Percentiles rank a stretch among this genome's conserved stretches.
Evolutionary conservation across 2,888 invertebrate species (phyloP).

Genomic region (Eilema griseolum): DNA sequence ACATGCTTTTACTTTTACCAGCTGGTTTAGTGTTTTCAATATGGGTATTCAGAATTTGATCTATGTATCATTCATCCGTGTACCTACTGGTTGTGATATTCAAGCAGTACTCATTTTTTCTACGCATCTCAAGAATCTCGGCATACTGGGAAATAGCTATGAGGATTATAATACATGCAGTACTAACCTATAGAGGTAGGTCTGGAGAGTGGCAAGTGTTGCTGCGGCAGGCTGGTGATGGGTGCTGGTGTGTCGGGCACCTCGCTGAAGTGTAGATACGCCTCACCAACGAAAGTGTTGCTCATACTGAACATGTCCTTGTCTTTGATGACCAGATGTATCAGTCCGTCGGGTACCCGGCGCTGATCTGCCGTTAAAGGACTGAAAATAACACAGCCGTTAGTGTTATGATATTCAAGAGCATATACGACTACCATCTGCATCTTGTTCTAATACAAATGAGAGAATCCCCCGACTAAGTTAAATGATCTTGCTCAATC

Average conservation of each 20-base stretch:
- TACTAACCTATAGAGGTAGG: conserved; percentile 89
- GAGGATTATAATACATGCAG: background rate
- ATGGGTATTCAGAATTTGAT: too few relatives aligned
- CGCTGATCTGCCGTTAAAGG: conserved; percentile 91
- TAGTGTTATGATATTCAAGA: background rate
- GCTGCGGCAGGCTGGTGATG: conserved; percentile 89
- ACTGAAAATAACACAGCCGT: conserved; percentile 71
- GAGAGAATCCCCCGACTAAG: too few relatives aligned
- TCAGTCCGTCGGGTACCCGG: conserved; percentile 88
- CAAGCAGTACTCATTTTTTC: too few relatives aligned
- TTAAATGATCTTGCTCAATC: too few relatives aligned
- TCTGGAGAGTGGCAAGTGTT: conserved; percentile 90
- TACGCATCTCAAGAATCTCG: too few relatives aligned
- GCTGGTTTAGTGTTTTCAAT: too few relatives aligned
- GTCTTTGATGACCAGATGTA: conserved; percentile 97
- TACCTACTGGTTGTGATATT: too few relatives aligned
- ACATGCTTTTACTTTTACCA: too few relatives aligned
- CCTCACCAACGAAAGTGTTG: conserved; percentile 98
- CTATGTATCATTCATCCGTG: too few relatives aligned
- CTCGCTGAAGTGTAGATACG: conserved; percentile 93
- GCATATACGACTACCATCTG: too few relatives aligned
- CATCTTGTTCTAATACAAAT: background rate
- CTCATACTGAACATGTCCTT: conserved; percentile 97
- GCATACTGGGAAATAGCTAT: too few relatives aligned
- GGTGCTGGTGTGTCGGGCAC: conserved; percentile 89